Conservation (phyloP, 2,888 invertebrate genomes). For the Sesamia inferens region DNA sequence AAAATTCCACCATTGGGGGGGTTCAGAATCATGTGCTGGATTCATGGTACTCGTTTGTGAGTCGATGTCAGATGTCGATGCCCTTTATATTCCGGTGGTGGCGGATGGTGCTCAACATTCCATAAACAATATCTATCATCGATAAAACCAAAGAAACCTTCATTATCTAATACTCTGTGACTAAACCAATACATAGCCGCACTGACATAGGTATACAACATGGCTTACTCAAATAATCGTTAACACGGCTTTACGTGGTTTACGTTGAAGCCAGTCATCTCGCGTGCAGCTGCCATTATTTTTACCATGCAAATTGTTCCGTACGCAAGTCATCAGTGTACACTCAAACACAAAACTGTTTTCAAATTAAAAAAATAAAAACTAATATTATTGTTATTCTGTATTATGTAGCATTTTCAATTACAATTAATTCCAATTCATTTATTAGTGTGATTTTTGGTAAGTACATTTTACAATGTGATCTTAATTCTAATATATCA, state of each 20-base stretch:
- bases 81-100: too few species aligned
- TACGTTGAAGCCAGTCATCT: constrained; percentile 49
- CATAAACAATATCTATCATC: neutral
- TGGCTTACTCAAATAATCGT: constrained; percentile 38
- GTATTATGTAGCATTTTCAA: neutral
- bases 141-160: constrained; percentile 3
- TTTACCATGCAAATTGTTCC: constrained; percentile 57
- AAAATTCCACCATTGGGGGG: too few species aligned
- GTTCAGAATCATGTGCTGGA: too few species aligned
- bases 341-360: constrained; percentile 24
- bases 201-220: constrained; percentile 1
- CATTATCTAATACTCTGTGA: neutral
- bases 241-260: constrained; percentile 40
- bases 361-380: neutral
- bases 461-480: too few species aligned
- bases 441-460: too few species aligned
- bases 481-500: too few species aligned
- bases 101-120: neutral
- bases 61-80: too few species aligned
- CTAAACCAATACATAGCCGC: neutral
- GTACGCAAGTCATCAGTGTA: constrained; percentile 59
- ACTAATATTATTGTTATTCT: neutral
- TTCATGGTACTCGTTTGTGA: too few species aligned
- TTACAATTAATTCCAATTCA: too few species aligned
- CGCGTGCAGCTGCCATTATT: constrained; percentile 55